phyloP scores from a whole-genome alignment of 2,797 vertebrate genomes.

The Darevskia nairensis region DNA sequence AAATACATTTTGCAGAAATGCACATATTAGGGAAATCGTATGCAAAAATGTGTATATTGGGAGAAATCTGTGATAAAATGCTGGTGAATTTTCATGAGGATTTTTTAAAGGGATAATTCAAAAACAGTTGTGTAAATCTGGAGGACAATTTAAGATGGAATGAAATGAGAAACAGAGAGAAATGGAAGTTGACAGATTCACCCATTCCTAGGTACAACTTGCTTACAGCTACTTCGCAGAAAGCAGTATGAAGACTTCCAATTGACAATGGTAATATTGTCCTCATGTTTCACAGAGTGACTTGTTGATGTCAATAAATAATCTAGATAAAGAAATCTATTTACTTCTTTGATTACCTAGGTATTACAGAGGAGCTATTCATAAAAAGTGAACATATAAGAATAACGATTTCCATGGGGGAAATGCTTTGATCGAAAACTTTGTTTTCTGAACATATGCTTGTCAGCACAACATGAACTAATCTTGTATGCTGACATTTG shows the following conservation, averaged over 20 bases:
- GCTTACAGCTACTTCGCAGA: not conserved
- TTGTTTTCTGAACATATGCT: constrained; percentile 45
- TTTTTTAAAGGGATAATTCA: too few relatives aligned
- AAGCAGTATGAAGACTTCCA: not conserved
- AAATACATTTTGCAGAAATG: too few relatives aligned
- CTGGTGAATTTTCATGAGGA: too few relatives aligned
- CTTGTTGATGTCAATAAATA: not conserved
- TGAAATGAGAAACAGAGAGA: too few relatives aligned
- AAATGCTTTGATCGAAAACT: constrained; percentile 7
- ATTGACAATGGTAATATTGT: too few relatives aligned
- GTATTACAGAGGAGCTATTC: not conserved
- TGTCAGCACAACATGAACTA: constrained; percentile 45
- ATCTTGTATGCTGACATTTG: constrained; percentile 34
- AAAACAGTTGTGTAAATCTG: too few relatives aligned
- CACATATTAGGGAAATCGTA: too few relatives aligned
- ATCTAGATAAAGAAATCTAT: not conserved
- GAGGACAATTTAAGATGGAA: too few relatives aligned
- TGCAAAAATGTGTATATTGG: too few relatives aligned
- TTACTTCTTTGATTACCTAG: not conserved
- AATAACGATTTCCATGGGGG: not conserved
- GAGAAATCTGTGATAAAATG: too few relatives aligned
- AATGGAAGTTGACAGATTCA: too few relatives aligned
- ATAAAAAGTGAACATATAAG: constrained; percentile 26
- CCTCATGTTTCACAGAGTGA: not conserved
- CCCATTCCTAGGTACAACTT: too few relatives aligned